Evolutionary conservation across 2,113 vertebrate genomes (phyloP).

Genomic region (Oceanites oceanicus): DNA sequence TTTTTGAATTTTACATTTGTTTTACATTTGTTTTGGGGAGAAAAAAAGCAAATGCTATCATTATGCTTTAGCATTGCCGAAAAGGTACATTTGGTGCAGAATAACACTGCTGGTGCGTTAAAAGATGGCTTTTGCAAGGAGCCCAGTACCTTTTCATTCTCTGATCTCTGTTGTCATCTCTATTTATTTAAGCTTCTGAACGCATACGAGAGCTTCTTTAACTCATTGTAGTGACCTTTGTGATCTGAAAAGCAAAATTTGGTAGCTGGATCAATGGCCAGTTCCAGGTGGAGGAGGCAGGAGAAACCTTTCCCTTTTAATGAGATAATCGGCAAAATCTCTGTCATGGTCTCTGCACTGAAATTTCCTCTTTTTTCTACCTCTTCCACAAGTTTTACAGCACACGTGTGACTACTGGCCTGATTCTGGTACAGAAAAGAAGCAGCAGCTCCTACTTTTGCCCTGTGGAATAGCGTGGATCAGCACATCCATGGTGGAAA

Average conservation of each 20-base stretch:
- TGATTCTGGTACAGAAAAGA: background rate
- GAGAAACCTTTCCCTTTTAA: background rate
- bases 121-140: background rate
- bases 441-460: background rate
- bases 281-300: background rate
- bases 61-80: background rate
- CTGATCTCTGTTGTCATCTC: background rate
- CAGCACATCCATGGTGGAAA: background rate
- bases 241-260: background rate
- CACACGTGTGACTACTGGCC: background rate
- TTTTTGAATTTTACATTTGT: background rate
- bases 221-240: background rate
- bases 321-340: background rate
- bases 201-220: fast-evolving
- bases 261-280: background rate
- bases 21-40: background rate
- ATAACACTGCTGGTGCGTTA: too few species aligned
- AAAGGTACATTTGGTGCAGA: background rate
- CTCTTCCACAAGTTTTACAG: background rate
- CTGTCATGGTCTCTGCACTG: background rate
- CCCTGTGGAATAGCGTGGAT: background rate
- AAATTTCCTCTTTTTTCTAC: background rate
- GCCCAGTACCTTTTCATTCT: background rate
- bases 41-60: background rate
- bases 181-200: background rate